Conservation (phyloP, 2,113 vertebrate species). For the Anarhynchus alexandrinus region DNA sequence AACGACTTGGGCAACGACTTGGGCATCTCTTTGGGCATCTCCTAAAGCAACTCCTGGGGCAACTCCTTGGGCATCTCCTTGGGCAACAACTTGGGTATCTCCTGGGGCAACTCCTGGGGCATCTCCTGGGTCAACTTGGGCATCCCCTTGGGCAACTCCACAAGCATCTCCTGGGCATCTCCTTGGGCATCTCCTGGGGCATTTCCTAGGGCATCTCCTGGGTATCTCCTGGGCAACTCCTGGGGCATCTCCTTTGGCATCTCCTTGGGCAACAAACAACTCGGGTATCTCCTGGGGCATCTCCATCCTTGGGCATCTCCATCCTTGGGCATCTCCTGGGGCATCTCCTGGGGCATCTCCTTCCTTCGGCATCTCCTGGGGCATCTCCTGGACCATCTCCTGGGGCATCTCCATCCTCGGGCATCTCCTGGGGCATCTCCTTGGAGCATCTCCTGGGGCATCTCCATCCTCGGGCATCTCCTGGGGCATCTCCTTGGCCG, state of each 20-base stretch:
- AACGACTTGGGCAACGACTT: not conserved
- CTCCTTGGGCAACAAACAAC: not conserved
- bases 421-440: too few species aligned
- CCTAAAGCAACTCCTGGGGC: too few species aligned
- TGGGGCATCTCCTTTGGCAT: not conserved
- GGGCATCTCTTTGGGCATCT: not conserved
- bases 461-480: too few species aligned
- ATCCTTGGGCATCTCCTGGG: too few species aligned
- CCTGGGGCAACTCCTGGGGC: not conserved
- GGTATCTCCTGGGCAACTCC: not conserved
- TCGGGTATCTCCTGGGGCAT: not conserved
- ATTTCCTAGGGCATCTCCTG: not conserved
- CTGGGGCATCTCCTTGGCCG: too few species aligned
- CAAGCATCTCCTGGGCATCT: not conserved
- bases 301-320: too few species aligned
- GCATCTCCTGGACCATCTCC: too few species aligned
- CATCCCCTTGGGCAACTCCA: not conserved
- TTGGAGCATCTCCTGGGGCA: too few species aligned
- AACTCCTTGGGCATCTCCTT: not conserved
- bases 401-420: too few species aligned
- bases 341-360: too few species aligned
- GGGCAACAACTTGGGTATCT: not conserved
- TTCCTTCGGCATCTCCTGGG: too few species aligned
- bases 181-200: not conserved
- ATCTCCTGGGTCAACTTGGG: not conserved